phyloP scores from a whole-genome alignment of 2,797 vertebrate genomes.

The Microctenopoma steveboyesi region DNA sequence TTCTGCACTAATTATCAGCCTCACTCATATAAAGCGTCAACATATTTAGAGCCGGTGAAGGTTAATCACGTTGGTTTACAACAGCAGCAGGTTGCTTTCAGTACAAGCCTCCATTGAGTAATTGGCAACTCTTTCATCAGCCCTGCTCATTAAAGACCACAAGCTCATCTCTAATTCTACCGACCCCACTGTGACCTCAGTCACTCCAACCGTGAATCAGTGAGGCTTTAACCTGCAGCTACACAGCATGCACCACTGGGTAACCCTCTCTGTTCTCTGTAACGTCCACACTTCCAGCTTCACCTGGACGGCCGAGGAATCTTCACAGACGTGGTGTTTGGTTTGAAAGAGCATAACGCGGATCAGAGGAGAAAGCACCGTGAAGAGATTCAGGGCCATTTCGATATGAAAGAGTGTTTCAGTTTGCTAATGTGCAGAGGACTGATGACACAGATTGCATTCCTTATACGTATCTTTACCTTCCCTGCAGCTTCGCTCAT shows the following conservation, averaged over 20 bases:
- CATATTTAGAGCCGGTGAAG: constrained; percentile 43
- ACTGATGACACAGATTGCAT: constrained; percentile 49
- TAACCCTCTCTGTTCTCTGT: constrained; percentile 15
- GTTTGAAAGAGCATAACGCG: constrained; percentile 11
- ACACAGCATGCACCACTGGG: constrained; percentile 39
- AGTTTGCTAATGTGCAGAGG: constrained; percentile 41
- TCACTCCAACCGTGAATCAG: constrained; percentile 54
- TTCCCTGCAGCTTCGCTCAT: constrained; percentile 50
- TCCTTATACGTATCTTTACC: constrained; percentile 35
- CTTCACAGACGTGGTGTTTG: constrained; percentile 7
- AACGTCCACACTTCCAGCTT: too few relatives aligned
- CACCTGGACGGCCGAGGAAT: background rate
- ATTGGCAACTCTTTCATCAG: constrained; percentile 69
- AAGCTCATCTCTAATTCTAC: constrained; percentile 65
- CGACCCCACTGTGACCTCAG: constrained; percentile 59
- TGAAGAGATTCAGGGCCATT: constrained; percentile 25
- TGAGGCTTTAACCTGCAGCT: constrained; percentile 50
- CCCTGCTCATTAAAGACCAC: constrained; percentile 63
- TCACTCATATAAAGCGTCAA: constrained; percentile 42
- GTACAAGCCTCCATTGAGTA: constrained; percentile 55
- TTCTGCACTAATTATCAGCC: constrained; percentile 38
- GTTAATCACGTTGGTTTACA: constrained; percentile 52
- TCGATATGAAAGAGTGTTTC: constrained; percentile 45
- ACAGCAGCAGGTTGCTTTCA: constrained; percentile 43
- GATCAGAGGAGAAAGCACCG: constrained; percentile 28